Evolutionary conservation across 2,797 vertebrate species (phyloP), one percentile per base, ranked within the genome.

Genomic region (Hyperoplus immaculatus): DNA sequence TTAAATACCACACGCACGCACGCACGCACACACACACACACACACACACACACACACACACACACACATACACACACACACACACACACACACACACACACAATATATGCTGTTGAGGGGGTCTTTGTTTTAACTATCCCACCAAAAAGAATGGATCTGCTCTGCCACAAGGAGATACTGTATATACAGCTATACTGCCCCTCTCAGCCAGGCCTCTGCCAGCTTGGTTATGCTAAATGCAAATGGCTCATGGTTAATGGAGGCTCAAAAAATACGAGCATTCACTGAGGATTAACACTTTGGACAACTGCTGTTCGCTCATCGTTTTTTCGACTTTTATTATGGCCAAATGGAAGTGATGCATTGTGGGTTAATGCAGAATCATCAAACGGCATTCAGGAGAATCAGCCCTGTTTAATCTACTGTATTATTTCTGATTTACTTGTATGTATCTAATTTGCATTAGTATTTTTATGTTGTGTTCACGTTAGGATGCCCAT

Each of bases 121-220:
- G 71, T 15, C 53, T n/a, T 49, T 73, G 78, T 83, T 86, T 92
- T 91, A 92, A 88, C 84, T 79, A 88, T 70, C 85, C 91, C 90
- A 86, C 91, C 89, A 88, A 71, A 79, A 92, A 94, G 90, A 91
- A 80, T 87, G 4, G 47, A 92, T 71, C 85, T 87, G 86, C 80
- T 83, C 67, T 65, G 72, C 85, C 11, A 55, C 67, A 49, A 84
- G 82, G 64, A 91, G 83, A 92, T 85, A 85, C 21, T 21, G 21
- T 86, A 90, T 80, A 87, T 21, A 82, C 85, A 67, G 45, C 61
- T 29, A 29, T 3, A 29, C 29, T 49, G 62, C 83, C 73, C 68
- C 58, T 81, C 83, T 47, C 8, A 75, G 71, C 78, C 81, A 62
- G 29, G 83, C 61, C 67, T 69, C 65, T 74, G 84, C 78, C 87